Conservation (phyloP, 2,797 vertebrate species). For the Halcyon smyrnensis region DNA sequence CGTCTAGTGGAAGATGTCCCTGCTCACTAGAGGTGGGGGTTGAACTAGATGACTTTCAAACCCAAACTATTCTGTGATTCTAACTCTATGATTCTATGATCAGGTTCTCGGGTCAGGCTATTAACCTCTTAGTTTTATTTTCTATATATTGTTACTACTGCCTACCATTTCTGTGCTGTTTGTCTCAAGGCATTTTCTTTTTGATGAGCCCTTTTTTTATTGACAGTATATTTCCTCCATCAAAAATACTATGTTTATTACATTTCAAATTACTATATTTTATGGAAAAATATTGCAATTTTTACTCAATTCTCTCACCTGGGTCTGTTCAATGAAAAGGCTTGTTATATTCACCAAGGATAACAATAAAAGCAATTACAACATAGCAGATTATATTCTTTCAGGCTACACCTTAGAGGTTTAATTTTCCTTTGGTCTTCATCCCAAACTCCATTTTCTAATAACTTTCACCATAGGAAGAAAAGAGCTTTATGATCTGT, state of each 20-base stretch:
- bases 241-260: background rate
- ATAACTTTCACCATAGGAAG: conserved; percentile 38
- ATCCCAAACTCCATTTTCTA: conserved; percentile 38
- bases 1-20: too few relatives aligned
- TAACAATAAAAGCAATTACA: conserved; percentile 56
- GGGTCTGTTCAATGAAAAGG: conserved; percentile 32
- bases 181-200: conserved; percentile 10
- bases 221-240: conserved; percentile 15
- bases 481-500: conserved; percentile 21
- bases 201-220: background rate
- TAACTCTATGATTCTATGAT: background rate
- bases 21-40: background rate
- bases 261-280: background rate
- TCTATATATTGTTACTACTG: background rate
- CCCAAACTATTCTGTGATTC: background rate
- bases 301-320: conserved; percentile 37
- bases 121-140: background rate
- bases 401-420: conserved; percentile 7
- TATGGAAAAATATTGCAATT: conserved; percentile 43
- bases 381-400: conserved; percentile 46
- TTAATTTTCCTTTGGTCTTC: conserved; percentile 54
- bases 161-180: background rate
- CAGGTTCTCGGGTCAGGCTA: background rate
- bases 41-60: background rate
- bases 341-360: conserved; percentile 1